Conservation (phyloP, 2,113 vertebrate genomes). For the Asarcornis scutulata region DNA sequence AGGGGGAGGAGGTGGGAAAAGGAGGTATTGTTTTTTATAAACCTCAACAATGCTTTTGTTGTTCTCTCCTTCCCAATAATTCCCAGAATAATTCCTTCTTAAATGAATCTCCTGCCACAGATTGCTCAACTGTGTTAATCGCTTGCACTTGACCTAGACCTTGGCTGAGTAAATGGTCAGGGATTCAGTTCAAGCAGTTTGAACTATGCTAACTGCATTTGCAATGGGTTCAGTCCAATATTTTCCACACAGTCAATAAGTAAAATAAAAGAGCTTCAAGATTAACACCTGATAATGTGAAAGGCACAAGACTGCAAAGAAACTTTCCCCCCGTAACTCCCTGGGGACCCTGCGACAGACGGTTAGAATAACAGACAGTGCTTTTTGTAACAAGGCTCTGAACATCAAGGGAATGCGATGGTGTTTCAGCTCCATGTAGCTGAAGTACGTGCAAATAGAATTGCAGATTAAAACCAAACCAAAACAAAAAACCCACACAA, state of each 20-base stretch:
- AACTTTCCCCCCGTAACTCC: background rate
- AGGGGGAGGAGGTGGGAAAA: background rate
- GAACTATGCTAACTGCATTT: background rate
- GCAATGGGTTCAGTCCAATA: background rate
- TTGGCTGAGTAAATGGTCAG: background rate
- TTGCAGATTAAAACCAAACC: conserved; percentile 57
- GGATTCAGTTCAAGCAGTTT: background rate
- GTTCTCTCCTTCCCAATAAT: background rate
- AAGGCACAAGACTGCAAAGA: conserved; percentile 25
- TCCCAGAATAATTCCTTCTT: background rate
- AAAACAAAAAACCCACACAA: background rate
- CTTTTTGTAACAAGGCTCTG: conserved; percentile 30
- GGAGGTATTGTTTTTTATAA: background rate
- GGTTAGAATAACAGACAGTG: conserved; percentile 47
- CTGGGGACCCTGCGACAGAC: background rate
- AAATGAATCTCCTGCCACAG: background rate
- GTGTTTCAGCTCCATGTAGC: conserved; percentile 54
- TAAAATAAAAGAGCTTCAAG: conserved; percentile 57
- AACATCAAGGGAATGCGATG: conserved; percentile 24
- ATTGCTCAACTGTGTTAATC: background rate
- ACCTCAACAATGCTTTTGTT: background rate
- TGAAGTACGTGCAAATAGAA: conserved; percentile 55
- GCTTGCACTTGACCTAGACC: background rate
- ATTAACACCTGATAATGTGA: conserved; percentile 38
- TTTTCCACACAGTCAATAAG: conserved; percentile 43